Evolutionary conservation across 2,113 vertebrate genomes (phyloP), one percentile per base, ranked within the genome.

Genomic region (Casuarius casuarius): DNA sequence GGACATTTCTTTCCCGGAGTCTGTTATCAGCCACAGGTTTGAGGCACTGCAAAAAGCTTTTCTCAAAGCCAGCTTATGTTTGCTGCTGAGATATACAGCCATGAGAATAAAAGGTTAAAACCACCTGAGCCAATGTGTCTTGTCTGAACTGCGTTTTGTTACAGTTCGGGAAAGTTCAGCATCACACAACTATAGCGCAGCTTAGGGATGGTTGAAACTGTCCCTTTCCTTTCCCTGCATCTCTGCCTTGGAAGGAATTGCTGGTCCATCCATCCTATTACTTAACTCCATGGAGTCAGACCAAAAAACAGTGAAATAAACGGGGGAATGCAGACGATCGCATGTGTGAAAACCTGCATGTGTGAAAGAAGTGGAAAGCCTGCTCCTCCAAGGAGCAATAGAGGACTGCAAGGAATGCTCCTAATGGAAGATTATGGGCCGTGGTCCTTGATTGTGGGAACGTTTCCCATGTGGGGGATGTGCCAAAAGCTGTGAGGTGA

Each of bases 401-500:
- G 71, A 15, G 22, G 38, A 59, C 33, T 38, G 42, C 35, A 58
- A 80, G 85, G 59, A 79, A 7, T 3, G 35, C 38, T 77, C 71
- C 79, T 46, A 26, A 33, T 33, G 67, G 54, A 77, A 77, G 44
- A 20, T 4, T 48, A 48, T 61, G 6, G n/a, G 54, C 88, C 2
- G 3, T 35, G 67, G 49, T 84, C 80, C 40, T 54, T 92, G 86
- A 72, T 72, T 54, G 9, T 0, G 0, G 86, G 54, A 89, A 83
- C 8, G 4, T 74, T 90, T 84, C 79, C 63, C 67, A 23, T 72
- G 70, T 44, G 46, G 16, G 62, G 15, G 20, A 49, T 8, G 68
- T 89, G 95, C 79, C 91, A 86, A 90, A 84, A 94, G 83, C 91
- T 89, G 68, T 77, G 84, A 73, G 46, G 46, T 19, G 46, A 7